phyloP scores from a whole-genome alignment of 2,113 vertebrate species.

The Lepidothrix coronata region DNA sequence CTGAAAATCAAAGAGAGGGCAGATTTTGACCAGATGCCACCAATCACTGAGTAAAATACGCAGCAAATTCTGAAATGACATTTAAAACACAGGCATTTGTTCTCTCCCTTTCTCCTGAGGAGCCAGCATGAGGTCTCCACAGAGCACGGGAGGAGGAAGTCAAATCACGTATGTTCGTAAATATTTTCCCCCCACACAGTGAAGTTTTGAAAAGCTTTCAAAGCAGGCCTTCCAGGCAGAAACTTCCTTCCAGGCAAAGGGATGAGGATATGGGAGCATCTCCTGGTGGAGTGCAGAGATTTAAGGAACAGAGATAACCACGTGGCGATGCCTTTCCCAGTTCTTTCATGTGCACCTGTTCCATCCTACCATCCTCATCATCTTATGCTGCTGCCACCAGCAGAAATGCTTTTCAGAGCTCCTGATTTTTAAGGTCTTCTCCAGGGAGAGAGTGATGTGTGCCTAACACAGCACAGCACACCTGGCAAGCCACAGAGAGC shows the following conservation, averaged over 20 bases:
- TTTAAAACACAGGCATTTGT: slow-evolving; percentile 38
- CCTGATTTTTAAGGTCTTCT: not conserved
- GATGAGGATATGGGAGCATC: not conserved
- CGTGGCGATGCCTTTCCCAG: not conserved
- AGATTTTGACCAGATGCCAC: slow-evolving; percentile 30
- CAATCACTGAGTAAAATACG: not conserved
- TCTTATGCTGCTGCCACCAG: not conserved
- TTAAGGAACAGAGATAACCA: not conserved
- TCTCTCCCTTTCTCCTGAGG: not conserved
- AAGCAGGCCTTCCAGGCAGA: not conserved
- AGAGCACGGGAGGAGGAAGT: slow-evolving; percentile 22
- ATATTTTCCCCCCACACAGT: not conserved
- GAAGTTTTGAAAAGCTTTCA: slow-evolving; percentile 16
- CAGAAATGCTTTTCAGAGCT: not conserved
- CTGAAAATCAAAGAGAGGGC: not conserved
- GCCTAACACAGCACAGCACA: not conserved
- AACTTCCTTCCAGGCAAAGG: not conserved
- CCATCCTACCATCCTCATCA: not conserved
- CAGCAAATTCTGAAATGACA: slow-evolving; percentile 15
- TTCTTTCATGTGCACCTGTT: not conserved
- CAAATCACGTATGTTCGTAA: not conserved
- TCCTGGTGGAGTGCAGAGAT: not conserved
- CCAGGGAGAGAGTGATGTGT: not conserved
- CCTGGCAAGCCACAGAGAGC: not conserved
- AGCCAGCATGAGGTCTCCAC: slow-evolving; percentile 6